phyloP scores from a whole-genome alignment of 1,140 invertebrate genomes.

The Drosophila lacteicornis region DNA sequence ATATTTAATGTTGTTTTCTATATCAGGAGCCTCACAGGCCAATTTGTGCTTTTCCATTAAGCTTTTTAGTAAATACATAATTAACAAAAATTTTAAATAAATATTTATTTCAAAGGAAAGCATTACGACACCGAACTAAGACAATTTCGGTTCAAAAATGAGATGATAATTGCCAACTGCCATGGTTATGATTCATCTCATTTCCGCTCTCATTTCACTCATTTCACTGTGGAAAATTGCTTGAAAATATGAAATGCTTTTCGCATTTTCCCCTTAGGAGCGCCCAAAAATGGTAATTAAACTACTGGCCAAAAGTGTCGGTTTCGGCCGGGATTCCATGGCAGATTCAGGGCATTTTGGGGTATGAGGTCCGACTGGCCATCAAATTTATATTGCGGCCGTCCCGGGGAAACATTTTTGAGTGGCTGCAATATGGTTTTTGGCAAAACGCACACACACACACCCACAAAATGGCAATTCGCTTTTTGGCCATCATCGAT shows the following conservation, averaged over 20 bases:
- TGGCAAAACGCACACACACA: constrained; percentile 6
- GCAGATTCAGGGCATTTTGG: neutral
- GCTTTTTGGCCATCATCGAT: constrained; percentile 57
- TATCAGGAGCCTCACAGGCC: too few species aligned
- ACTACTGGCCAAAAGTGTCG: constrained; percentile 68
- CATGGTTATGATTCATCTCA: constrained; percentile 28
- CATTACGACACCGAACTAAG: neutral
- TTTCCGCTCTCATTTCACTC: constrained; percentile 5
- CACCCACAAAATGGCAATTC: constrained; percentile 43
- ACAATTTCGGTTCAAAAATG: constrained; percentile 15
- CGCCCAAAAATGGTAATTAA: constrained; percentile 71
- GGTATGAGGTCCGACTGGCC: constrained; percentile 4
- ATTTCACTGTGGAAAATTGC: constrained; percentile 55
- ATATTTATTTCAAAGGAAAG: neutral
- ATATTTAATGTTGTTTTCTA: neutral
- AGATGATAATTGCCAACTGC: constrained; percentile 57
- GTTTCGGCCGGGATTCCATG: constrained; percentile 29
- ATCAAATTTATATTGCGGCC: constrained; percentile 59
- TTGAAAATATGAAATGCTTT: constrained; percentile 68
- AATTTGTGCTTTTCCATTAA: neutral
- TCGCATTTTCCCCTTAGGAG: constrained; percentile 21
- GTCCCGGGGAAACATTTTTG: constrained; percentile 41
- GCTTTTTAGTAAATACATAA: neutral
- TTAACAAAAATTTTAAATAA: too few species aligned
- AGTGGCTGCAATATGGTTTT: constrained; percentile 47